A percentile compares a stretch with the other conserved stretches of the same genome.
Evolutionary conservation across 2,113 vertebrate species (phyloP).

Genomic region (Colistium nudipinnis): DNA sequence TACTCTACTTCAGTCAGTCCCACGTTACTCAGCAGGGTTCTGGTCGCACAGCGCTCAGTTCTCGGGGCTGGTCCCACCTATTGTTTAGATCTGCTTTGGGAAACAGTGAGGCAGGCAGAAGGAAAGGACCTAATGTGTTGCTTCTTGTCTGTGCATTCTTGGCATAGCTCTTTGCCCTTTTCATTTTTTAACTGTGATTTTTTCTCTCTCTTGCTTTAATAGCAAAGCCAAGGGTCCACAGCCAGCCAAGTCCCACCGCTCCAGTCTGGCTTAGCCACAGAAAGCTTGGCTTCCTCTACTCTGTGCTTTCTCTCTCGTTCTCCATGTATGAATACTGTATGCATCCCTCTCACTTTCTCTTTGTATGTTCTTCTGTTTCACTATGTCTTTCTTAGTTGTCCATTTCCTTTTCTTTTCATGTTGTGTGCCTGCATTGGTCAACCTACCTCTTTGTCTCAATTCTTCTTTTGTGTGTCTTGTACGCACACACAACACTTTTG

Average conservation of each 20-base stretch:
- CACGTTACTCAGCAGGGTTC: conserved; percentile 34
- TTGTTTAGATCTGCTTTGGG: conserved; percentile 70
- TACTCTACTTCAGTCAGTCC: conserved; percentile 6
- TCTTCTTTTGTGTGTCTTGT: conserved; percentile 39
- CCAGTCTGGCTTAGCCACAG: conserved; percentile 77
- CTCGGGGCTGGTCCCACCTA: conserved; percentile 53
- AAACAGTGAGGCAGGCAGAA: conserved; percentile 72
- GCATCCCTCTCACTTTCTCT: conserved; percentile 22
- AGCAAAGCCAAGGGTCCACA: conserved; percentile 76
- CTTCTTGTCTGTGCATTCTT: conserved; percentile 84
- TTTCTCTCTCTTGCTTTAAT: conserved; percentile 67
- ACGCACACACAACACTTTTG: conserved; percentile 27
- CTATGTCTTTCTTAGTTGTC: conserved; percentile 18
- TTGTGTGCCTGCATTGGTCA: conserved; percentile 47
- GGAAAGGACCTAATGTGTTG: conserved; percentile 79
- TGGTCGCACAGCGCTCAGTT: conserved; percentile 25
- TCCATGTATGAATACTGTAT: conserved; percentile 49
- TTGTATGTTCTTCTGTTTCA: conserved; percentile 32
- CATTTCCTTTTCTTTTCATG: conserved; percentile 1
- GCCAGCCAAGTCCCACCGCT: conserved; percentile 81
- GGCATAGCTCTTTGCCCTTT: conserved; percentile 80
- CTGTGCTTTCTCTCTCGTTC: conserved; percentile 51
- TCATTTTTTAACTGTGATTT: conserved; percentile 78
- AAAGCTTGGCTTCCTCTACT: conserved; percentile 67
- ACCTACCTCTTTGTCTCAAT: conserved; percentile 50